phyloP scores from a whole-genome alignment of 2,797 vertebrate species.

The Sylvilagus floridanus region DNA sequence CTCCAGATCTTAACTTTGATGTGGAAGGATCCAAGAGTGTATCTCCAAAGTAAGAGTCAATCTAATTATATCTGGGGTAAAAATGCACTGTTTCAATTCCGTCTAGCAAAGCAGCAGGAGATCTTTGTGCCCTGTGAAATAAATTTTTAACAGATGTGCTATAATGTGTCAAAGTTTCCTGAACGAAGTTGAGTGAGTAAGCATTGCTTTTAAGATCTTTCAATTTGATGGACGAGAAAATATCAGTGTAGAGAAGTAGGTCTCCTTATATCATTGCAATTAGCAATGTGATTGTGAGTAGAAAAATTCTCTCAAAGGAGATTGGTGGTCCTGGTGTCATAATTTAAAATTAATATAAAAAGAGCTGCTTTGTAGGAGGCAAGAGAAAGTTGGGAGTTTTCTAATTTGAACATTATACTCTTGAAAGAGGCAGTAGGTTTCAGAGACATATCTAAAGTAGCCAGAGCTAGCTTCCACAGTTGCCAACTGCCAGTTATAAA shows the following conservation, averaged over 20 bases:
- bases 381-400: conserved; percentile 82
- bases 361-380: conserved; percentile 78
- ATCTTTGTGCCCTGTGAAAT: conserved; percentile 81
- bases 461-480: conserved; percentile 76
- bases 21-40: conserved; percentile 67
- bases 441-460: conserved; percentile 70
- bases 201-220: conserved; percentile 80
- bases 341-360: conserved; percentile 77
- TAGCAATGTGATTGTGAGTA: conserved; percentile 72
- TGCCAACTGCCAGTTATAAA: conserved; percentile 83
- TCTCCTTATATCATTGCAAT: conserved; percentile 72
- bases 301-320: conserved; percentile 73
- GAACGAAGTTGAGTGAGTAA: conserved; percentile 76
- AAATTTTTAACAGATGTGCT: conserved; percentile 82
- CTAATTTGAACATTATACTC: conserved; percentile 82
- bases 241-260: conserved; percentile 29
- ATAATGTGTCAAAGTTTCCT: conserved; percentile 81
- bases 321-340: conserved; percentile 65
- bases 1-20: conserved; percentile 81
- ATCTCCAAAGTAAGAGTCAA: conserved; percentile 48
- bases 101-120: conserved; percentile 78
- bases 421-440: conserved; percentile 82
- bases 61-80: conserved; percentile 80
- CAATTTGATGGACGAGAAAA: conserved; percentile 81
- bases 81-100: conserved; percentile 75